Conservation (phyloP, 2,888 invertebrate genomes). For the Tortrix viridana region DNA sequence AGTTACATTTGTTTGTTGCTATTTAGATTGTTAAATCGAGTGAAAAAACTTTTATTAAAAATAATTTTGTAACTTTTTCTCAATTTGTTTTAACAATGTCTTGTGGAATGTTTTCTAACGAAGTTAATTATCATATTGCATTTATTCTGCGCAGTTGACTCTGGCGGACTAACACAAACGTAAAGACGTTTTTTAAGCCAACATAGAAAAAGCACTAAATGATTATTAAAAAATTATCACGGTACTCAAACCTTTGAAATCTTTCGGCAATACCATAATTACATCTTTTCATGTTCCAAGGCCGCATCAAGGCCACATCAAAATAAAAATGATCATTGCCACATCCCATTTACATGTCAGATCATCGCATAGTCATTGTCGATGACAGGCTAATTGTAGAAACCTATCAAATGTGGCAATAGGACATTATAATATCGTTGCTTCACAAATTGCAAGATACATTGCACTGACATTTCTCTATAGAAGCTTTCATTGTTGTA, state of each 20-base stretch:
- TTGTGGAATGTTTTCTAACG: too few relatives aligned
- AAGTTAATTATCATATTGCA: too few relatives aligned
- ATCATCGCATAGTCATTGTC: constrained; percentile 19
- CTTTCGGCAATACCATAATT: not conserved
- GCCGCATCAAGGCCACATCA: constrained; percentile 16
- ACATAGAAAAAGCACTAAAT: too few relatives aligned
- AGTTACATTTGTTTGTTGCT: too few relatives aligned
- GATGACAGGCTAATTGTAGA: constrained; percentile 22
- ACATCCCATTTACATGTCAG: constrained; percentile 20
- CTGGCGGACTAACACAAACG: too few relatives aligned
- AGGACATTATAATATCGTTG: constrained; percentile 18
- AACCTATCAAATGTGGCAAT: constrained; percentile 21
- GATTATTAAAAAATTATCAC: too few relatives aligned
- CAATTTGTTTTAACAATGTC: too few relatives aligned
- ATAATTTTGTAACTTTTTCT: too few relatives aligned
- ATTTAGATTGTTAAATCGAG: too few relatives aligned
- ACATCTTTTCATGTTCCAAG: constrained; percentile 9
- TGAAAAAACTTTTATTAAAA: too few relatives aligned
- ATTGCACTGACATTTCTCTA: constrained; percentile 37
- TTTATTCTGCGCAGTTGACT: too few relatives aligned
- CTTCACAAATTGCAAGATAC: constrained; percentile 27
- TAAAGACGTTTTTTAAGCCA: too few relatives aligned
- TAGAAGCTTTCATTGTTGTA: constrained; percentile 30
- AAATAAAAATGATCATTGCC: constrained; percentile 22
- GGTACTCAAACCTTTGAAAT: not conserved